These are phyloP conservation scores for Polydrusus cervinus DNA, from an alignment of 2,888 invertebrate genomes.

Conservation along the genomic window DNA sequence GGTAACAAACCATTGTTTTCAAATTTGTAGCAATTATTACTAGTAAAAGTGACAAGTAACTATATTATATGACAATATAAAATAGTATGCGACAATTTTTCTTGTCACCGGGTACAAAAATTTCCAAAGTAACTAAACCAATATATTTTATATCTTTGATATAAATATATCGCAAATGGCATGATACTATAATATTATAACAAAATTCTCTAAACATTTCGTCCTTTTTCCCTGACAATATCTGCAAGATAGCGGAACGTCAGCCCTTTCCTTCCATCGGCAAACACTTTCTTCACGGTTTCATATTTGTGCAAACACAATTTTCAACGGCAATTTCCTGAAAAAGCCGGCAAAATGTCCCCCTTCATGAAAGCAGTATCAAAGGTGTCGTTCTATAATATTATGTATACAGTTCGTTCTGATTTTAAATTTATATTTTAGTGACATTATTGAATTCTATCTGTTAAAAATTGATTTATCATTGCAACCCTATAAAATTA, in stretches of 20 bases:
- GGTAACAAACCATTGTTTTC: no score
- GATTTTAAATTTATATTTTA: conserved; percentile 23
- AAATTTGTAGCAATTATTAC: no score
- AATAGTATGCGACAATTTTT: conserved; percentile 1
- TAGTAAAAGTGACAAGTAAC: no score
- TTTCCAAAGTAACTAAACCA: conserved; percentile 29
- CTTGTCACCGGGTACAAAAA: background rate
- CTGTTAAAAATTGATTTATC: background rate
- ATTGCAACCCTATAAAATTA: background rate
- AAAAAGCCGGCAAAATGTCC: conserved; percentile 38
- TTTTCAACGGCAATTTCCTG: conserved; percentile 47
- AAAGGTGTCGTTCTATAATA: conserved; percentile 29
- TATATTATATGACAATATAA: background rate
- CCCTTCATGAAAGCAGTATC: conserved; percentile 30
- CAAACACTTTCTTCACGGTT: conserved; percentile 42
- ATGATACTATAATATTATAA: conserved; percentile 11
- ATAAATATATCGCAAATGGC: conserved; percentile 28
- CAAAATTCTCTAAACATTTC: conserved; percentile 23
- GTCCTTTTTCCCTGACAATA: conserved; percentile 29
- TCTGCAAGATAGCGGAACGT: conserved; percentile 33
- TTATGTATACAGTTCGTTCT: conserved; percentile 33
- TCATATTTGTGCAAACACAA: conserved; percentile 50
- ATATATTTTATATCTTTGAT: background rate
- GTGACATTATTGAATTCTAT: background rate
- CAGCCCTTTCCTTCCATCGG: conserved; percentile 34